A percentile compares a stretch with the other conserved stretches of the same genome.
Evolutionary conservation across 2,888 invertebrate species (phyloP).

Genomic region (Trachelus troglodyta): DNA sequence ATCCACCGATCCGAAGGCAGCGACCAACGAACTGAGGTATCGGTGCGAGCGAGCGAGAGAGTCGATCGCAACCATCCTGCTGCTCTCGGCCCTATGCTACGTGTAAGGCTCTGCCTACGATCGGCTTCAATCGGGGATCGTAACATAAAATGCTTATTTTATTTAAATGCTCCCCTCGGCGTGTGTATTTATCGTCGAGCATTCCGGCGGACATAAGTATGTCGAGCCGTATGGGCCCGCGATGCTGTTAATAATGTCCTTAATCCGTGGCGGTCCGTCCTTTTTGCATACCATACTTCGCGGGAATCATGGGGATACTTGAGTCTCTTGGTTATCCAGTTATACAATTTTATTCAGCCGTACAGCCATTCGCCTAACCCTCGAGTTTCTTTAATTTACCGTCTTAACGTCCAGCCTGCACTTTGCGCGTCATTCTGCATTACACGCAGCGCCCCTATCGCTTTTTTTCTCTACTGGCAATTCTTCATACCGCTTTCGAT

Average conservation of each 20-base stretch:
- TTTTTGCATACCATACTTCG: constrained; percentile 4
- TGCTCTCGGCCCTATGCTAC: constrained; percentile 3
- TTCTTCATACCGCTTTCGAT: not conserved
- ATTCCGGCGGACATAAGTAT: constrained; percentile 61
- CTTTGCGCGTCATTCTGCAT: not conserved
- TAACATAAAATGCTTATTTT: constrained; percentile 64
- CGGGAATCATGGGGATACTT: not conserved
- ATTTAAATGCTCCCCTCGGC: constrained; percentile 55
- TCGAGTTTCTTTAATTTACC: not conserved
- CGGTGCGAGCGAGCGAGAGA: constrained; percentile 17
- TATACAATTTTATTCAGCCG: not conserved
- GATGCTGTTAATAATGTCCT: constrained; percentile 64
- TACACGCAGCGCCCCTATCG: not conserved
- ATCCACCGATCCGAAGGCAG: not conserved
- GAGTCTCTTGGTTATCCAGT: not conserved
- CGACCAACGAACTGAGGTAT: constrained; percentile 2
- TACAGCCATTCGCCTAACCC: not conserved
- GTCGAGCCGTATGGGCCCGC: constrained; percentile 49
- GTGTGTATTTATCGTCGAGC: constrained; percentile 59
- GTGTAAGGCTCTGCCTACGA: constrained; percentile 12
- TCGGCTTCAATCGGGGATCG: constrained; percentile 51
- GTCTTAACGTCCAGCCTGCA: not conserved
- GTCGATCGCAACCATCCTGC: constrained; percentile 8
- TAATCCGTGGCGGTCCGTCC: constrained; percentile 49
- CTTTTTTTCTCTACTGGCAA: not conserved